These are phyloP conservation scores for Galleria mellonella DNA, from an alignment of 1,140 invertebrate species.

Conservation along the genomic window DNA sequence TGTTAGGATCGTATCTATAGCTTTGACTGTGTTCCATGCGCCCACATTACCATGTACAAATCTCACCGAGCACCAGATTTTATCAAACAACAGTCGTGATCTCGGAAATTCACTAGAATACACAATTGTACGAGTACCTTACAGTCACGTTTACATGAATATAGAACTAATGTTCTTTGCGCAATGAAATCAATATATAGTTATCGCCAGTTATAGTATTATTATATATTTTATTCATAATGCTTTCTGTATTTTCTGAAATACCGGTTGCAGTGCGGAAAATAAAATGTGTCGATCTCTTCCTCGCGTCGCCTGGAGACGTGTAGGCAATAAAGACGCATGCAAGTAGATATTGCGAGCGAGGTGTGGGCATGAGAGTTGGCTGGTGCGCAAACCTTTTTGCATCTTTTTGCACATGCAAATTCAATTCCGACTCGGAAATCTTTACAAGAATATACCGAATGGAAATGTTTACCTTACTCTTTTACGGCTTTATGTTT, in stretches of 20 bases:
- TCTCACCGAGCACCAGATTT: slow-evolving; percentile 22
- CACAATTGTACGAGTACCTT: slow-evolving; percentile 26
- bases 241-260: slow-evolving; percentile 7
- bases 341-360: slow-evolving; percentile 14
- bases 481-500: slow-evolving; percentile 20
- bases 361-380: slow-evolving; percentile 22
- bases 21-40: slow-evolving; percentile 15
- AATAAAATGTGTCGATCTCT: slow-evolving; percentile 10
- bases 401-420: slow-evolving; percentile 23
- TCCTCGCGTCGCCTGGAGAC: slow-evolving; percentile 5
- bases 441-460: slow-evolving; percentile 25
- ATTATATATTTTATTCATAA: slow-evolving; percentile 17
- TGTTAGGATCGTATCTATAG: slow-evolving; percentile 21
- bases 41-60: slow-evolving; percentile 27
- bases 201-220: slow-evolving; percentile 29
- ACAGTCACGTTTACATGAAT: slow-evolving; percentile 50
- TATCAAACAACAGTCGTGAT: slow-evolving; percentile 45
- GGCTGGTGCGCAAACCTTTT: slow-evolving; percentile 1
- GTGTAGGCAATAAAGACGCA: slow-evolving; percentile 23
- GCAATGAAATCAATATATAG: slow-evolving; percentile 32
- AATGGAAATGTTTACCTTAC: slow-evolving; percentile 36
- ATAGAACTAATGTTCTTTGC: slow-evolving; percentile 21
- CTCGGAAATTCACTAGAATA: slow-evolving; percentile 30
- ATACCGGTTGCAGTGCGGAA: slow-evolving; percentile 14
- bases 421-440: slow-evolving; percentile 36